Percentiles rank a stretch among this genome's conserved stretches.
phyloP scores from a whole-genome alignment of 2,888 invertebrate species.

The Drosophila emarginata region DNA sequence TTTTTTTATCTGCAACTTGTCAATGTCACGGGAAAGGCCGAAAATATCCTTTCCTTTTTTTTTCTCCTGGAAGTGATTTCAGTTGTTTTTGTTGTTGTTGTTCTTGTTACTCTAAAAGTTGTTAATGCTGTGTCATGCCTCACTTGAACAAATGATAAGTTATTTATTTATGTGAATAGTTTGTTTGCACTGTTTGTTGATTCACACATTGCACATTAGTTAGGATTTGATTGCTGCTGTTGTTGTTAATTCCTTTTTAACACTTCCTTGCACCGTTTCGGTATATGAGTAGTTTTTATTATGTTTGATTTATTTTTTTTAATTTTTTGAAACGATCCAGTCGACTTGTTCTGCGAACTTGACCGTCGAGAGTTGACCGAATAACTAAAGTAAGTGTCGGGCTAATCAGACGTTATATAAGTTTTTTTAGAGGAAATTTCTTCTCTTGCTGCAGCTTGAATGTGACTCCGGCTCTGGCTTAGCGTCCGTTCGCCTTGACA shows the following conservation, averaged over 20 bases:
- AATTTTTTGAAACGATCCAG: constrained; percentile 32
- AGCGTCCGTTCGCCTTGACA: constrained; percentile 80
- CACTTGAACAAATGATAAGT: constrained; percentile 38
- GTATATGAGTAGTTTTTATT: constrained; percentile 13
- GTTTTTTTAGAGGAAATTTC: constrained; percentile 76
- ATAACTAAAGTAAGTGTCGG: constrained; percentile 81
- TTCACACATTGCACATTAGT: constrained; percentile 48
- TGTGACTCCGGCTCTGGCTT: constrained; percentile 47
- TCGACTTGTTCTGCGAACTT: constrained; percentile 79
- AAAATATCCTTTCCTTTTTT: constrained; percentile 65
- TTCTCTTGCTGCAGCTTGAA: constrained; percentile 57
- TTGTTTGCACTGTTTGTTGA: constrained; percentile 53
- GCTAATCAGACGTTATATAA: constrained; percentile 82
- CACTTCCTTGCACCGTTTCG: constrained; percentile 51
- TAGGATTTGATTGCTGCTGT: constrained; percentile 35
- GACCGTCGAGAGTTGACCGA: constrained; percentile 83
- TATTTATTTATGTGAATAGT: constrained; percentile 38
- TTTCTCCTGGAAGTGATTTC: too few species aligned
- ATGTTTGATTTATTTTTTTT: constrained; percentile 25
- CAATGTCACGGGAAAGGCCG: constrained; percentile 42
- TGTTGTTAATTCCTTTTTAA: constrained; percentile 46
- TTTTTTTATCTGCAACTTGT: constrained; percentile 22
- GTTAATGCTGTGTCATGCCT: constrained; percentile 43
- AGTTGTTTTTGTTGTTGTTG: constrained; percentile 16
- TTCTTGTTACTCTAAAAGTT: constrained; percentile 14